Evolutionary conservation across 1,140 invertebrate genomes (phyloP), one percentile per base, ranked within the genome.

Genomic region (Habropoda laboriosa): DNA sequence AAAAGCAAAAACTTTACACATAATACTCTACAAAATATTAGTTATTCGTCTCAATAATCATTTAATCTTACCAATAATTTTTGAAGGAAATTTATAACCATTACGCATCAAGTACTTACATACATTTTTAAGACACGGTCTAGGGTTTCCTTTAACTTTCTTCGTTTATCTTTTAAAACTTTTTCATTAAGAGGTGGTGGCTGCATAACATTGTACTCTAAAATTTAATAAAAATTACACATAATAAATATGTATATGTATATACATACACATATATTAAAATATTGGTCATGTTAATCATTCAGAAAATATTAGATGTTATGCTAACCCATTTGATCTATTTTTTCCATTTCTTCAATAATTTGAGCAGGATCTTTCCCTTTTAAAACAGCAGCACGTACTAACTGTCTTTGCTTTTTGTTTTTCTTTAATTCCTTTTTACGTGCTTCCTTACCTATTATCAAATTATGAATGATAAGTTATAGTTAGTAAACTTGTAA

Each of bases 381-480:
- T 94, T 99, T 99, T 0, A 99, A 93, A n/a, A 99, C 98, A 71
- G 98, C 98, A 75, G 98, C 97, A 88, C 98, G 93, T 3, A 99
- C 99, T 93, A 99, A 95, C 93, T 99, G 97, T 63, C 98, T 94
- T 91, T 99, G 98, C 87, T 98, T 97, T 91, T 99, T 99, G 92
- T 99, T 99, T 94, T 99, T 99, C 92, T 99, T 99, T 24, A 99
- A 92, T 93, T 99, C 98, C 91, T 98, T 98, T 92, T 99, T 99
- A 79, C 98, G 95, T 21, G 98, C 98, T 93, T 99, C 98, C 94
- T 99, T 99, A 90, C 98, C 98, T 98, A 85, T 76, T 94, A 91
- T 83, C 80, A 79, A 82, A 81, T 76, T n/a, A 66, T 53, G 63
- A 73, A 60, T 61, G n/a, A 79, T 74, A 84, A 82, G 79, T 70